phyloP scores from a whole-genome alignment of 2,113 vertebrate genomes.

The Danionella cerebrum region DNA sequence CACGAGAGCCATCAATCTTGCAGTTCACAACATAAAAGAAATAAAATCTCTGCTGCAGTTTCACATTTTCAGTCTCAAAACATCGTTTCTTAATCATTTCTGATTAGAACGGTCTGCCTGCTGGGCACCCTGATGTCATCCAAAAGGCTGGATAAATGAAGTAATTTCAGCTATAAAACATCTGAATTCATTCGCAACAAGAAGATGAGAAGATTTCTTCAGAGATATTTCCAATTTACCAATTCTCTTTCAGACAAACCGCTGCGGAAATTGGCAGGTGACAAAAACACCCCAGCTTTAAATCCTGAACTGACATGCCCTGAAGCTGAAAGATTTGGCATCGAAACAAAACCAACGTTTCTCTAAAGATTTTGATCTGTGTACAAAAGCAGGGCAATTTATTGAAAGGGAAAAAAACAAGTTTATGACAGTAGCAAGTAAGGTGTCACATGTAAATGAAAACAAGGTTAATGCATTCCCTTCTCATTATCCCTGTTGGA shows the following conservation, averaged over 20 bases:
- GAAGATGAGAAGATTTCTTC: neutral
- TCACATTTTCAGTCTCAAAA: conserved; percentile 21
- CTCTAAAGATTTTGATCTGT: neutral
- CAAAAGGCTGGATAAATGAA: conserved; percentile 30
- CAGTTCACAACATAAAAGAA: conserved; percentile 9
- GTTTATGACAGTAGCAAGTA: conserved; percentile 39
- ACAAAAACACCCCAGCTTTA: neutral
- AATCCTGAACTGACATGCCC: conserved; percentile 15
- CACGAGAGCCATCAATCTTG: conserved; percentile 5
- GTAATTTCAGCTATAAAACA: conserved; percentile 19
- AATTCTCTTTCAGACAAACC: conserved; percentile 17
- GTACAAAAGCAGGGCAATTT: conserved; percentile 41
- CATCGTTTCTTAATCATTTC: conserved; percentile 34
- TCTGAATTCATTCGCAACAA: neutral
- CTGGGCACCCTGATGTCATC: conserved; percentile 34
- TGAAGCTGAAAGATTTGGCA: neutral
- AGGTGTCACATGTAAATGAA: conserved; percentile 63
- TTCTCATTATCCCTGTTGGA: conserved; percentile 60
- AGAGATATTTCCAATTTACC: neutral
- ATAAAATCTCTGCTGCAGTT: conserved; percentile 7
- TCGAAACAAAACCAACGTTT: conserved; percentile 15
- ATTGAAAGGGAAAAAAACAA: conserved; percentile 42
- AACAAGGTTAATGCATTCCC: conserved; percentile 69
- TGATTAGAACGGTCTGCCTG: conserved; percentile 37
- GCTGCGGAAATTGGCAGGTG: conserved; percentile 20